A percentile compares a stretch with the other conserved stretches of the same genome.
Evolutionary conservation across 2,888 invertebrate species (phyloP).

Genomic region (Troilus luridus): DNA sequence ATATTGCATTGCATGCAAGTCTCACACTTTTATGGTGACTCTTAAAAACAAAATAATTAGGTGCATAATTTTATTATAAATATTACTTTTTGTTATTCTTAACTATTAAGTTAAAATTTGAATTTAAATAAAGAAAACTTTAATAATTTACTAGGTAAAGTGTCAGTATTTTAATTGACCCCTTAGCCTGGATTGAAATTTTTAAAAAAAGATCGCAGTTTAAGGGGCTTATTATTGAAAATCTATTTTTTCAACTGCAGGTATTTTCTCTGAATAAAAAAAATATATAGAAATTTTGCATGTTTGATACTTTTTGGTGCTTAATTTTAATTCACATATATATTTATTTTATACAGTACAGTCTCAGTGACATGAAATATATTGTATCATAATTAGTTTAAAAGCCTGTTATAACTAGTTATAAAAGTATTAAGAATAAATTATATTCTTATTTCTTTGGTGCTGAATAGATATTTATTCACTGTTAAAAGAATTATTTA

Average conservation of each 20-base stretch:
- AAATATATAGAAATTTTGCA: neutral
- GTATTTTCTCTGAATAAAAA: neutral
- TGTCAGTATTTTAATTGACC: neutral
- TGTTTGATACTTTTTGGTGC: neutral
- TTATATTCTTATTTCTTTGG: too few species aligned
- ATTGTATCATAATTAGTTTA: neutral
- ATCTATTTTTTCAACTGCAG: conserved; percentile 16
- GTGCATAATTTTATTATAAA: neutral
- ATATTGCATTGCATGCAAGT: conserved; percentile 21
- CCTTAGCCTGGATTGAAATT: neutral
- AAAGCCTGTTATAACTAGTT: too few species aligned
- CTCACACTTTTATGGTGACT: neutral
- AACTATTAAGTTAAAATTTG: neutral
- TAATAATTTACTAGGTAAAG: neutral
- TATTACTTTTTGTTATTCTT: neutral
- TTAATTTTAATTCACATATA: neutral
- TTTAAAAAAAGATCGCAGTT: neutral
- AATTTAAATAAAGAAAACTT: neutral
- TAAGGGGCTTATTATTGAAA: neutral
- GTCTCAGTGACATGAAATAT: neutral
- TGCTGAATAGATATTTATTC: too few species aligned
- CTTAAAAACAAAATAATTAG: neutral
- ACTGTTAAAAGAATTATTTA: too few species aligned
- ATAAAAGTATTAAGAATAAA: too few species aligned
- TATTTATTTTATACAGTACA: neutral